Base-by-base conservation (phyloP, 2,888 invertebrate genomes). In the Catocala fraxini region DNA sequence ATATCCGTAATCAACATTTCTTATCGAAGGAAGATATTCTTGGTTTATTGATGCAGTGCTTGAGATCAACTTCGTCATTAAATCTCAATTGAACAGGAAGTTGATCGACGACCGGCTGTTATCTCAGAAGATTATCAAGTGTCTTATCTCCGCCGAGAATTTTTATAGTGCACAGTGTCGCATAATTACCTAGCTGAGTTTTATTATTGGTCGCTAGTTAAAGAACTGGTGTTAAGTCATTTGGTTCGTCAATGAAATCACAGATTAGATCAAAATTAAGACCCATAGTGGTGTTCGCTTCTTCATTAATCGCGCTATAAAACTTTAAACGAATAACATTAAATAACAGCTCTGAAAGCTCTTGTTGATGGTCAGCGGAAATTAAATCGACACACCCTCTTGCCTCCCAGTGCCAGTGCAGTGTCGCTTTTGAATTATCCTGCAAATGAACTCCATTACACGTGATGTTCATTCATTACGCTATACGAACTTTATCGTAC, bases 371-470 rank as follows among this genome's bases (percentile, higher is more conserved):
- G 78, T 72, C 75, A 80, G 77, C 86, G 87, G 88, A 89, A 85
- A 88, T 87, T 88, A 85, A 84, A 84, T 83, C 76, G 86, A 75
- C 84, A 83, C 86, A 84, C 86, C 86, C 85, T 81, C 81, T 75
- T 66, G 76, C 65, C 71, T 75, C 46, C 51, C 48, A 60, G 46
- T 4, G 46, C 46, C 15, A 25, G 46, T 46, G 46, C 46, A 46
- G 47, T 54, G 59, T 54, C 61, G 65, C 64, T 65, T 57, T 57
- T 63, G 65, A 55, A 60, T 55, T 56, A 63, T 57, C 39, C 43
- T 56, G 64, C 62, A 61, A 71, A 66, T 56, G 39, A 58, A 63
- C 45, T 60, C 34, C 53, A 65, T 57, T 66, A 52, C 51, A 56
- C 4, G 10, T 13, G 53, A n/a, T 51, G 35, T 47, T 42, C 60